Base-by-base conservation (phyloP, 2,113 vertebrate genomes). In the Montifringilla adamsi region DNA sequence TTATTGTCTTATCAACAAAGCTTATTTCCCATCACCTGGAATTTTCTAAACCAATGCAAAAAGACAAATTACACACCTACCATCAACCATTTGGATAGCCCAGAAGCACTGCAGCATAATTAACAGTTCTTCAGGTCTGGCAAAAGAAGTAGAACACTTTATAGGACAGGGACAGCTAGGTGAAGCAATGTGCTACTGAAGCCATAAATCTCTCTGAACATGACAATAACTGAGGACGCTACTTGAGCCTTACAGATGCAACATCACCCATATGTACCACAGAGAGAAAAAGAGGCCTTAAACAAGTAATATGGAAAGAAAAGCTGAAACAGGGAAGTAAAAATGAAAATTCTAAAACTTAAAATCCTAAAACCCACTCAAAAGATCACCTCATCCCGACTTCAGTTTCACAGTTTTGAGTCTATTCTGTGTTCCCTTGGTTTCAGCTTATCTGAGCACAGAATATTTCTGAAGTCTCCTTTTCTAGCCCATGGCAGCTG, bases 41-140 rank as follows among this genome's bases (percentile, higher is more conserved):
- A 79, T 89, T 80, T 92, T 95, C 89, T 95, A 91, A 96, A 73
- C 67, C 95, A 88, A 93, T 49, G 82, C 94, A 95, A 94, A 91
- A 95, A 96, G 82, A 91, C 94, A 95, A 95, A 87, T 92, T 89
- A 92, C 83, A 95, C 91, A 95, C 93, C 96, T 93, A 92, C 94
- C 95, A 96, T 93, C 88, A 83, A 94, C 85, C 94, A 95, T 66
- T 96, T 94, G 24, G 77, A 96, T 47, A 96, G 95, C 90, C 94
- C 95, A 95, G 85, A 96, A 93, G 93, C 91, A 94, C 78, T 95
- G 94, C 94, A 90, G 93, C 84, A 69, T 95, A 92, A 93, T 91
- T 93, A 95, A 94, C 80, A 94, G 77, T 72, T 92, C 94, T 96
- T 97, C 95, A 95, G 69, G 59, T 94, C 78, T 92, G 83, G 89